Base-by-base conservation (phyloP, 2,888 invertebrate genomes). In the Apamea anceps region DNA sequence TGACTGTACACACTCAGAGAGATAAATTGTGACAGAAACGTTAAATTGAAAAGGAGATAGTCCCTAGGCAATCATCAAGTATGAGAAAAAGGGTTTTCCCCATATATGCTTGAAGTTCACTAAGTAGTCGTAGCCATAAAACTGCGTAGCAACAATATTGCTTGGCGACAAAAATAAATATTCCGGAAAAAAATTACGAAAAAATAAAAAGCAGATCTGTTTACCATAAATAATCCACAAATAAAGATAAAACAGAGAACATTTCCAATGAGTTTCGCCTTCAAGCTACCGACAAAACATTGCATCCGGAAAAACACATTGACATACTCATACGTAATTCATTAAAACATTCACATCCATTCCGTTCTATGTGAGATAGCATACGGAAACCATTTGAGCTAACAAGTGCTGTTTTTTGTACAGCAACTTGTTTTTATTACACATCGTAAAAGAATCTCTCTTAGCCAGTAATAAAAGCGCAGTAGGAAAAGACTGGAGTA, bases 351-450 rank as follows among this genome's bases (percentile, higher is more conserved):
- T 75, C 54, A 60, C 72, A 71, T 32, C 42, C 42, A 72, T 21
- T 77, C 28, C 25, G 25, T 75, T 73, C 77, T 72, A 81, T 57
- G 18, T 79, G 65, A 60, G 70, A 85, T 57, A 45, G 72, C 79
- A 79, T 81, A 85, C 72, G 80, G 79, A 75, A 83, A 72, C 68
- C 82, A 80, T 87, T 84, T 75, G 32, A 84, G 84, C 77, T 84
- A 75, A 77, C 85, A 84, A 76, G 75, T 63, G 51, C 68, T 74
- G 67, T 57, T 57, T 80, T 84, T 85, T 80, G 76, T 79, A 62
- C 78, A 73, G 74, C 81, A 85, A 82, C 85, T 85, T 87, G 79
- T 88, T 91, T 91, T 90, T 91, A 91, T 88, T 88, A 85, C 85
- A 84, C 84, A 78, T 89, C 88, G 87, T 88, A 87, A 89, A 87